phyloP scores from a whole-genome alignment of 2,797 vertebrate genomes.

The Sebastes matsubarae region DNA sequence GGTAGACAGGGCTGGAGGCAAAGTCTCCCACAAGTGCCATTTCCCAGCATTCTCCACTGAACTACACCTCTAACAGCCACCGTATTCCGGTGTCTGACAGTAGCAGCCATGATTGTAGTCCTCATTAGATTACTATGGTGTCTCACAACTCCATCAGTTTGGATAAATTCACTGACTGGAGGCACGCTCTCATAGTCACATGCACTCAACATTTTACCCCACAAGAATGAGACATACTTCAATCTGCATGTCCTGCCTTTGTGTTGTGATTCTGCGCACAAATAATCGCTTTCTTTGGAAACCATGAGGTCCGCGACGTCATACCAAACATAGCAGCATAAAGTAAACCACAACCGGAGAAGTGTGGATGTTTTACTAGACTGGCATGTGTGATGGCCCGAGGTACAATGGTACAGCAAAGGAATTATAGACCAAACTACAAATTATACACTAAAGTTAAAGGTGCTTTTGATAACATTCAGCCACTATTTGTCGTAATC shows the following conservation, averaged over 20 bases:
- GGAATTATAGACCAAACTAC: not conserved
- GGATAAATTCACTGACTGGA: not conserved
- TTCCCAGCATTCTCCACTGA: slow-evolving; percentile 69
- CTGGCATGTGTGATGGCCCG: not conserved
- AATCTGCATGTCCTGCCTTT: slow-evolving; percentile 48
- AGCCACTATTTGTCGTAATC: rapidly evolving
- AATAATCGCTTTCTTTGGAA: slow-evolving; percentile 16
- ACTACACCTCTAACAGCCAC: slow-evolving; percentile 49
- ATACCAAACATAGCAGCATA: not conserved
- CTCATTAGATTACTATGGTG: slow-evolving; percentile 22
- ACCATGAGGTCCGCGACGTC: not conserved
- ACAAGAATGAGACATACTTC: slow-evolving; percentile 5
- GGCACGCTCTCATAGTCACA: slow-evolving; percentile 20
- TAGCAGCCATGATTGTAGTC: slow-evolving; percentile 65
- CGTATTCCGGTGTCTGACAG: slow-evolving; percentile 43
- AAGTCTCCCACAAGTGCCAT: slow-evolving; percentile 82
- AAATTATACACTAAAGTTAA: not conserved
- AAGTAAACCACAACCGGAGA: slow-evolving; percentile 7
- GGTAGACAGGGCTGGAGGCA: slow-evolving; percentile 76
- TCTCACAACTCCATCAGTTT: slow-evolving; percentile 4
- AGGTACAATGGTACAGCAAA: not conserved
- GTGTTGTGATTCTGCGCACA: slow-evolving; percentile 18
- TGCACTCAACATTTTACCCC: slow-evolving; percentile 6
- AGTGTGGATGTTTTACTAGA: not conserved
- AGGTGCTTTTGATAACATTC: too few relatives aligned